A percentile compares a stretch with the other conserved stretches of the same genome.
Conservation (phyloP, 92 coral and sea anemone genomes). For the Micromussa lordhowensis region DNA sequence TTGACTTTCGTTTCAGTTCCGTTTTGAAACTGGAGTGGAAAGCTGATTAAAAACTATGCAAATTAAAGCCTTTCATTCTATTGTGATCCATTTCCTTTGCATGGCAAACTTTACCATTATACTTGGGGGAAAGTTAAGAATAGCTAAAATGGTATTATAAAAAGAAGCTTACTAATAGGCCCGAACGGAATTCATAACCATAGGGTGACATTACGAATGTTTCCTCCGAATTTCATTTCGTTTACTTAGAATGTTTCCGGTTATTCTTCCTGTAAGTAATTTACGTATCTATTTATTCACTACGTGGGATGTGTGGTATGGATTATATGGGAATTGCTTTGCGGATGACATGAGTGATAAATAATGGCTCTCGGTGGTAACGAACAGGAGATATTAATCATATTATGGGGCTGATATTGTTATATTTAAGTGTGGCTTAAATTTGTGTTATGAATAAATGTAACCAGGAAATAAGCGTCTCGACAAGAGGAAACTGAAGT, state of each 20-base stretch:
- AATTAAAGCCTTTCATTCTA: neutral
- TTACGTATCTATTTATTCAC: neutral
- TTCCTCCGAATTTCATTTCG: conserved; percentile 12
- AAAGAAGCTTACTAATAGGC: neutral
- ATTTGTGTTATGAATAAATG: neutral
- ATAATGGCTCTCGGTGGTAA: neutral
- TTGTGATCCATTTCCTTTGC: neutral
- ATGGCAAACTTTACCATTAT: neutral
- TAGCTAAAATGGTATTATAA: neutral
- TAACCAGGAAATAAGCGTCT: neutral
- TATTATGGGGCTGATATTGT: neutral
- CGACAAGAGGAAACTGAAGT: neutral
- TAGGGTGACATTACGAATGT: neutral
- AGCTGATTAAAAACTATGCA: neutral
- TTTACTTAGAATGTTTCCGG: conserved; percentile 24
- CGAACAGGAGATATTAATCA: neutral
- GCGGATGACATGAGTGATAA: neutral
- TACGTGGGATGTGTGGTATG: neutral
- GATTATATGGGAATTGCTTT: neutral
- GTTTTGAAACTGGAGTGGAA: neutral
- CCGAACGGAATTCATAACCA: neutral
- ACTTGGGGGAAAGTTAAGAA: neutral
- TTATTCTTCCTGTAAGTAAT: neutral
- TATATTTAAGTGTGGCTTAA: neutral
- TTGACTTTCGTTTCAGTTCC: neutral